phyloP scores from a whole-genome alignment of 2,797 vertebrate genomes.

The Oreonectes daqikongensis region DNA sequence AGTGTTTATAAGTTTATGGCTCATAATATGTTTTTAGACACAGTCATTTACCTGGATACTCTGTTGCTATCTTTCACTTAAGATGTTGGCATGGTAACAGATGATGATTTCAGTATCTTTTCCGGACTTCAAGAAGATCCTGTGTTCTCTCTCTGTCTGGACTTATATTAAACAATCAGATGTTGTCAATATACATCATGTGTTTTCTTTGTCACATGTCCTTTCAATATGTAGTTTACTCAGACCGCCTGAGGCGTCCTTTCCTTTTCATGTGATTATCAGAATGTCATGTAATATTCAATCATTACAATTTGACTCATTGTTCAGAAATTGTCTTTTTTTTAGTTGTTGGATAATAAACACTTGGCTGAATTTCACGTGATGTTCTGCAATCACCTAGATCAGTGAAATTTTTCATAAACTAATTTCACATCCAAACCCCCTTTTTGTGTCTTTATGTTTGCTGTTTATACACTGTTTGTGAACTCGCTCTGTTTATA shows the following conservation, averaged over 20 bases:
- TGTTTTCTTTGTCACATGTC: not conserved
- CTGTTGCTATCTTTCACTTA: slow-evolving; percentile 5
- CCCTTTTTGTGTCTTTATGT: not conserved
- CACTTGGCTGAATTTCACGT: slow-evolving; percentile 14
- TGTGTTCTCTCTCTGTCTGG: not conserved
- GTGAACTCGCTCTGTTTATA: not conserved
- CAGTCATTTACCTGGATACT: not conserved
- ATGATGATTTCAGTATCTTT: not conserved
- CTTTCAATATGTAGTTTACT: not conserved
- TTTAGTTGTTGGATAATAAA: not conserved
- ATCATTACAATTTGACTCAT: not conserved
- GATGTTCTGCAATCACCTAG: not conserved
- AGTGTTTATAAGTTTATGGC: not conserved
- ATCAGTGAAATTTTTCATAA: not conserved
- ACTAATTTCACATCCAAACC: not conserved
- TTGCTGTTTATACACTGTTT: too few species aligned
- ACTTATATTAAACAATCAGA: not conserved
- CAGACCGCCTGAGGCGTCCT: not conserved
- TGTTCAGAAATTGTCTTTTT: not conserved
- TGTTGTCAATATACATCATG: not conserved
- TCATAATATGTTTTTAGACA: not conserved
- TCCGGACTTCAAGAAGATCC: not conserved
- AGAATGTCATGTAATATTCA: slow-evolving; percentile 22
- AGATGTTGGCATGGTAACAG: slow-evolving; percentile 18
- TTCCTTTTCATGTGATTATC: not conserved